These are phyloP conservation scores for Akabosia matsudoensis DNA, from an alignment of 1,140 invertebrate genomes.

Conservation along the genomic window DNA sequence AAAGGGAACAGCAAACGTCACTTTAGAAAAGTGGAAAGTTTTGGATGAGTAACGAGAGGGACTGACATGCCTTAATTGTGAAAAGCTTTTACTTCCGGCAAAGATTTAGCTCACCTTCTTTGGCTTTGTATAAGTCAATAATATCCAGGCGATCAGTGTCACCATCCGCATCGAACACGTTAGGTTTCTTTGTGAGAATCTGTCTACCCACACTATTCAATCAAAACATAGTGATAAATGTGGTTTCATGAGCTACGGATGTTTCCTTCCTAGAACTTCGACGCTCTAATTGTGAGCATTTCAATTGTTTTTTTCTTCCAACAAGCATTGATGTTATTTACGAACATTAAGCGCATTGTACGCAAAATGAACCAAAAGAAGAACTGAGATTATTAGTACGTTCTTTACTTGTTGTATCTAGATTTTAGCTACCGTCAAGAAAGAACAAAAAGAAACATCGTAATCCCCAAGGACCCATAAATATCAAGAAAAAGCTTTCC, in stretches of 20 bases:
- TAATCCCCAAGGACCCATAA: conserved; percentile 20
- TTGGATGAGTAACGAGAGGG: background rate
- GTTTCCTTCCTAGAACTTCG: too few relatives aligned
- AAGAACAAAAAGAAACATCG: background rate
- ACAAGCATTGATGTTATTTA: too few relatives aligned
- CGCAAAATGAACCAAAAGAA: too few relatives aligned
- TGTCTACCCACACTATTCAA: conserved; percentile 64
- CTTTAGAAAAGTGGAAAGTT: too few relatives aligned
- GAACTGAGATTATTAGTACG: too few relatives aligned
- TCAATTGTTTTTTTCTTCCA: too few relatives aligned
- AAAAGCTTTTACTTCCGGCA: too few relatives aligned
- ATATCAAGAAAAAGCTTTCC: background rate
- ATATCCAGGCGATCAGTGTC: conserved; percentile 69
- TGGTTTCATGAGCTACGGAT: too few relatives aligned
- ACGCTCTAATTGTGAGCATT: too few relatives aligned
- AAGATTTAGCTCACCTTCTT: conserved; percentile 61
- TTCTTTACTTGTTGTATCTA: background rate
- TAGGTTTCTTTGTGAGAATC: conserved; percentile 72
- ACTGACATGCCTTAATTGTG: background rate
- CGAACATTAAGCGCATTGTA: too few relatives aligned
- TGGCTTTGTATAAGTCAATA: conserved; percentile 67
- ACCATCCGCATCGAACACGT: conserved; percentile 65
- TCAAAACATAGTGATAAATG: background rate
- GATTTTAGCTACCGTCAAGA: background rate
- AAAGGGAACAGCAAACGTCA: conserved; percentile 9